A percentile compares a stretch with the other conserved stretches of the same genome.
phyloP scores from a whole-genome alignment of 2,888 invertebrate genomes.

The Callinectes sapidus region DNA sequence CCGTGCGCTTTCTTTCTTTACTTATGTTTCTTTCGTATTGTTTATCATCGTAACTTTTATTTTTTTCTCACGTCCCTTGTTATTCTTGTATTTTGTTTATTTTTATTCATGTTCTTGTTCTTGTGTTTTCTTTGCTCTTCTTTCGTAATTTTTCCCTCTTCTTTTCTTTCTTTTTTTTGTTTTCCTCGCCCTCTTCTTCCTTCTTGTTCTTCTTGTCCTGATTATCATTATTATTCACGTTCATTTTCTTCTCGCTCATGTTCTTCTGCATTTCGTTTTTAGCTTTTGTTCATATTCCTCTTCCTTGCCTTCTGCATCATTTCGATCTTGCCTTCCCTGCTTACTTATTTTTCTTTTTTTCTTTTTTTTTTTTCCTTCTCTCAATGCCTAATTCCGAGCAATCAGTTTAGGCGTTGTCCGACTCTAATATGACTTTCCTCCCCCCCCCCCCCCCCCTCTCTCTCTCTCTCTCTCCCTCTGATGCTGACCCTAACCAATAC shows the following conservation, averaged over 20 bases:
- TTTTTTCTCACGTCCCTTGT: background rate
- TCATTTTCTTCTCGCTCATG: background rate
- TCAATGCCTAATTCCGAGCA: background rate
- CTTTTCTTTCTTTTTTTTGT: background rate
- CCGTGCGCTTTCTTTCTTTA: too few species aligned
- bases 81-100: background rate
- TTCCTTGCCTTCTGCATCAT: background rate
- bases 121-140: background rate
- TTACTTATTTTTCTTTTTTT: background rate
- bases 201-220: background rate
- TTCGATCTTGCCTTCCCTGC: background rate
- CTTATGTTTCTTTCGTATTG: too few species aligned
- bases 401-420: background rate
- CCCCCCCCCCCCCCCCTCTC: background rate
- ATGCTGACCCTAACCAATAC: background rate
- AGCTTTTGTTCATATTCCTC: background rate
- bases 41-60: background rate
- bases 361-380: background rate
- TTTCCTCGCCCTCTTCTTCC: background rate
- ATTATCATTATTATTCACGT: background rate
- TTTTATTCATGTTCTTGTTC: background rate
- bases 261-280: background rate
- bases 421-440: background rate
- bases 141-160: background rate
- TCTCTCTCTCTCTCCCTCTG: background rate